Base-by-base conservation (phyloP, 1,140 invertebrate species). In the Panagrolaimus sp. region DNA sequence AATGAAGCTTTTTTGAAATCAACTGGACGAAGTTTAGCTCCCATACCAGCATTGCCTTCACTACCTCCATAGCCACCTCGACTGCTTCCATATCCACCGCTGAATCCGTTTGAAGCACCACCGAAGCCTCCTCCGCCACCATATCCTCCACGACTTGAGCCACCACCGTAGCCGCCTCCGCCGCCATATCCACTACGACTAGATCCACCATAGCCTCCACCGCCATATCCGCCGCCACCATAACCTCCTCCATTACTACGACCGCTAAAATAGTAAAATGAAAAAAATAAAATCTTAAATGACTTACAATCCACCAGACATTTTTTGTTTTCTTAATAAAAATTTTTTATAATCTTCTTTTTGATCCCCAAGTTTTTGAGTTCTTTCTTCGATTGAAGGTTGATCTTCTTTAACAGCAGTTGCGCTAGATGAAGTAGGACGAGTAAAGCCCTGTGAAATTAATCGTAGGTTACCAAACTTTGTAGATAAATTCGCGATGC, bases 1-100 rank as follows among this genome's bases (percentile, higher is more conserved):
- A 81, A 46, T 15, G 76, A 70, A 21, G 69, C 63, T 15, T 58
- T 28, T 8, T 66, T 65, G 75, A 76, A 82, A 43, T 80, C 75
- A n/a, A 83, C 65, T 8, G 70, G 52, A 14, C 70, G 63, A 32
- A 83, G 67, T 9, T 70, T 64, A 12, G 21, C 38, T 10, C 76
- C 76, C 24, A 66, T 64, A 24, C 65, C 43, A 15, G 47, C 15
- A 32, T 68, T 68, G 15, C 63, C 43, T 1, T 17, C 14, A 28
- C 68, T 26, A 46, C n/a, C 64, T 26, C n/a, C 15, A 32, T n/a
- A 64, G n/a, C 48, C 44, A 12, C 64, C 64, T 7, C n/a, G 12
- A 45, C 5, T n/a, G n/a, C 67, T 67, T 43, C 76, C 74, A 45
- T 66, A 71, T 52, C 76, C 48, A 21, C 75, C 67, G 9, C 65